These are phyloP conservation scores for Erythrolamprus reginae DNA, from an alignment of 2,113 vertebrate species.

Conservation along the genomic window DNA sequence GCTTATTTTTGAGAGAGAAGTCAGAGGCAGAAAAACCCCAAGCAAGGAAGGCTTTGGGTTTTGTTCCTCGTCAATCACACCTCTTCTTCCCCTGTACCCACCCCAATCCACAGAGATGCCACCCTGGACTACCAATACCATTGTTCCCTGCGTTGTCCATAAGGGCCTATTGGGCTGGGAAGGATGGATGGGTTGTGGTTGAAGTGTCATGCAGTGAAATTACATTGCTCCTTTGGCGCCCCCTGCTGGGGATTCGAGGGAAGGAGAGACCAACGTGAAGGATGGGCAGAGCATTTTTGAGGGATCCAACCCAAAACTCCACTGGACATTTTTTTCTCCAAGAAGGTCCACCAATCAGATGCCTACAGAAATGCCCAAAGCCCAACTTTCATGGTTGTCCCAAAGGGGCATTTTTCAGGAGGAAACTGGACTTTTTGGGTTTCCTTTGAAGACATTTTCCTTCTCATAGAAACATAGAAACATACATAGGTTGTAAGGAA, in stretches of 20 bases:
- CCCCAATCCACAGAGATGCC: not conserved
- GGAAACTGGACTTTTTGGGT: no score
- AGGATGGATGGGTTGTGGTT: not conserved
- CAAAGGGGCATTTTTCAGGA: no score
- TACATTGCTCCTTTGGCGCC: not conserved
- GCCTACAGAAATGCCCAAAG: not conserved
- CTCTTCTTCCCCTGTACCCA: not conserved
- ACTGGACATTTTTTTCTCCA: not conserved
- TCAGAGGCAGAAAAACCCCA: no score
- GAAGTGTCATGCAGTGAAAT: no score
- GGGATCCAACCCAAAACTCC: not conserved
- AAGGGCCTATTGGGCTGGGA: not conserved
- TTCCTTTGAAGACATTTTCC: no score
- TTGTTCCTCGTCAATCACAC: not conserved
- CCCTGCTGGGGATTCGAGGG: not conserved
- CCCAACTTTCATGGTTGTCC: not conserved
- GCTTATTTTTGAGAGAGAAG: not conserved
- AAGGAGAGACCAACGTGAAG: not conserved
- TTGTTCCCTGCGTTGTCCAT: not conserved
- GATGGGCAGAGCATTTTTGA: not conserved
- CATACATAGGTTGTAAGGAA: no score
- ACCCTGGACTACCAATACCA: not conserved
- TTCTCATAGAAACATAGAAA: no score
- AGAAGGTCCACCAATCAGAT: not conserved
- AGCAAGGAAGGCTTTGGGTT: not conserved